phyloP scores from a whole-genome alignment of 2,113 vertebrate genomes.

The Nycticryphes semicollaris region DNA sequence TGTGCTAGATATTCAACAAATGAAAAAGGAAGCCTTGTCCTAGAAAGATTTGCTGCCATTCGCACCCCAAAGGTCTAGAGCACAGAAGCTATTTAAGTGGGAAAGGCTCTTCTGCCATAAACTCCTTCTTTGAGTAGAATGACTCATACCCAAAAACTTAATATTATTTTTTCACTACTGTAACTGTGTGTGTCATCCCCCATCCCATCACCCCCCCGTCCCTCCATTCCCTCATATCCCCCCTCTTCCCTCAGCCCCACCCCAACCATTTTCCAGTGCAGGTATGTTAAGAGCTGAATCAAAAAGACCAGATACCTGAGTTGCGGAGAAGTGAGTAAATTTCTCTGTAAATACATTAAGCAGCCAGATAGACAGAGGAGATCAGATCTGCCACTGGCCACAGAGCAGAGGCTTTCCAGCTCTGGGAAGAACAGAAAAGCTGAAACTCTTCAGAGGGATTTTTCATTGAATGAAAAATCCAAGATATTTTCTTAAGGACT shows the following conservation, averaged over 20 bases:
- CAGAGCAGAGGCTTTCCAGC: background rate
- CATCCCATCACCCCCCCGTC: no score
- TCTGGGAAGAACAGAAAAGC: background rate
- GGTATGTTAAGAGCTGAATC: background rate
- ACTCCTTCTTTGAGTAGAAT: background rate
- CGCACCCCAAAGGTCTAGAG: background rate
- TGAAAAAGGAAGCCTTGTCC: background rate
- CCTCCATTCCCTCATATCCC: no score
- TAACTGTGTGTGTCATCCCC: rapidly evolving
- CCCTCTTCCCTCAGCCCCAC: no score
- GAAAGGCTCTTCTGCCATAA: background rate
- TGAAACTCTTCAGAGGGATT: background rate
- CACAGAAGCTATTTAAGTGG: background rate
- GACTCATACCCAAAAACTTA: background rate
- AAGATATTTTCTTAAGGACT: background rate
- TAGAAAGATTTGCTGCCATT: background rate
- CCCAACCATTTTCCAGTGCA: background rate
- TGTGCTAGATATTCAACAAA: background rate
- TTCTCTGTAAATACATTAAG: background rate
- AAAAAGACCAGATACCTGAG: background rate
- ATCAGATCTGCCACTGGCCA: rapidly evolving
- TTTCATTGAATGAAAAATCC: background rate
- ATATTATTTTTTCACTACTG: background rate
- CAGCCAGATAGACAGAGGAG: background rate
- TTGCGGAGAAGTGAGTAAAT: background rate